Evolutionary conservation across 1,140 invertebrate species (phyloP).

Genomic region (Drosophila mayri): DNA sequence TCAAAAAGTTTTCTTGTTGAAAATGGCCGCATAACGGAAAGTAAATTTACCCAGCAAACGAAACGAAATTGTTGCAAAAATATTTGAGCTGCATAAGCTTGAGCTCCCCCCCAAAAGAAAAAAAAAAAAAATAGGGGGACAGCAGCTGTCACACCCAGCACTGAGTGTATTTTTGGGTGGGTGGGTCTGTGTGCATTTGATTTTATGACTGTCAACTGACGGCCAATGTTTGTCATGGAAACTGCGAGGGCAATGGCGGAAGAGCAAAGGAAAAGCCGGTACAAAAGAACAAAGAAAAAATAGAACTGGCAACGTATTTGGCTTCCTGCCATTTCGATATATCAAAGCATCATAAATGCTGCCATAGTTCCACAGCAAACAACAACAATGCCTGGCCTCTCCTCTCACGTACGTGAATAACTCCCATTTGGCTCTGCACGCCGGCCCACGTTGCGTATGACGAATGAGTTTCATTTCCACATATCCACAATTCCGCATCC

Average conservation of each 20-base stretch:
- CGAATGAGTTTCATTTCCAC: slow-evolving; percentile 73
- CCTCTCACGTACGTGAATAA: slow-evolving; percentile 62
- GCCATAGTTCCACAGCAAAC: slow-evolving; percentile 50
- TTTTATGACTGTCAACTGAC: slow-evolving; percentile 79
- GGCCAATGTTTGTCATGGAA: slow-evolving; percentile 76
- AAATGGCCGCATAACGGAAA: slow-evolving; percentile 77
- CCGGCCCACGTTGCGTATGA: slow-evolving; percentile 53
- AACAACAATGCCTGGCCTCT: slow-evolving; percentile 13
- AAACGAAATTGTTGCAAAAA: slow-evolving; percentile 78
- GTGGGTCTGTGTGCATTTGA: slow-evolving; percentile 60
- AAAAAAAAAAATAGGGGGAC: background rate
- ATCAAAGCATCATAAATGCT: slow-evolving; percentile 79
- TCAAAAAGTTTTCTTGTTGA: slow-evolving; percentile 53
- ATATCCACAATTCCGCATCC: slow-evolving; percentile 7
- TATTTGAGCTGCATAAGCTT: slow-evolving; percentile 75
- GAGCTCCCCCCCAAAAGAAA: background rate
- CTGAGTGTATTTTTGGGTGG: slow-evolving; percentile 10
- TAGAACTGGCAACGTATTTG: slow-evolving; percentile 29
- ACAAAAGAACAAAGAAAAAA: background rate
- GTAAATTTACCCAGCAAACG: slow-evolving; percentile 77
- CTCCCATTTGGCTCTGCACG: slow-evolving; percentile 32
- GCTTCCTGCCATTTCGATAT: slow-evolving; percentile 68
- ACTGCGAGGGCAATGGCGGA: slow-evolving; percentile 30
- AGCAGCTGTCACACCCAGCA: slow-evolving; percentile 28
- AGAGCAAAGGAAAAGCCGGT: background rate